Evolutionary conservation across 2,797 vertebrate genomes (phyloP).

Genomic region (Poeciliopsis paucimaculata): DNA sequence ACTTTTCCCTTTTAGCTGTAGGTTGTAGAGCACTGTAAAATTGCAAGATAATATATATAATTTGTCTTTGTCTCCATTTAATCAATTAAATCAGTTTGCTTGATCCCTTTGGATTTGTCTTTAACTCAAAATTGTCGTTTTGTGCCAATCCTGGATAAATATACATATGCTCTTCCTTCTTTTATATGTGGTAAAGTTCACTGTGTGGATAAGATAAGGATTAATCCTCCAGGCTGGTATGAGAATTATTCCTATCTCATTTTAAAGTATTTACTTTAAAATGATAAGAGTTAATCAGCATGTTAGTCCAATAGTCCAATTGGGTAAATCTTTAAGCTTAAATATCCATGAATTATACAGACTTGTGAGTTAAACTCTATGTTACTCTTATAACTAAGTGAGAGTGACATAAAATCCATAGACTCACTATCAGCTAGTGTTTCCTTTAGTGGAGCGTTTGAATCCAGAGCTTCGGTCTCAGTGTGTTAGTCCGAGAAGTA

Average conservation of each 20-base stretch:
- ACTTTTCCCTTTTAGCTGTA: too few species aligned
- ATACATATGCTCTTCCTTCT: background rate
- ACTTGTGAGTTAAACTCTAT: conserved; percentile 2
- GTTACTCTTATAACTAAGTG: background rate
- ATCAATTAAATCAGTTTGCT: background rate
- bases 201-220: background rate
- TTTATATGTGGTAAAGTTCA: background rate
- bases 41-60: too few species aligned
- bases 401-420: background rate
- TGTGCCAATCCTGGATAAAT: background rate
- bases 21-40: too few species aligned
- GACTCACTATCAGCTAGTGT: background rate
- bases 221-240: background rate
- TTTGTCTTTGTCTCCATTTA: too few species aligned
- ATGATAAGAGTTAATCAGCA: too few species aligned
- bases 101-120: background rate
- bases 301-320: background rate
- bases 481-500: conserved; percentile 32
- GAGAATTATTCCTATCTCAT: background rate
- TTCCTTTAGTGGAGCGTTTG: conserved; percentile 25
- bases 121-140: background rate
- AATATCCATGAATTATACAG: conserved; percentile 25
- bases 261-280: background rate
- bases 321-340: background rate
- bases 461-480: conserved; percentile 49